Base-by-base conservation (phyloP, 2,797 vertebrate genomes). In the Cheirogaleus major region DNA sequence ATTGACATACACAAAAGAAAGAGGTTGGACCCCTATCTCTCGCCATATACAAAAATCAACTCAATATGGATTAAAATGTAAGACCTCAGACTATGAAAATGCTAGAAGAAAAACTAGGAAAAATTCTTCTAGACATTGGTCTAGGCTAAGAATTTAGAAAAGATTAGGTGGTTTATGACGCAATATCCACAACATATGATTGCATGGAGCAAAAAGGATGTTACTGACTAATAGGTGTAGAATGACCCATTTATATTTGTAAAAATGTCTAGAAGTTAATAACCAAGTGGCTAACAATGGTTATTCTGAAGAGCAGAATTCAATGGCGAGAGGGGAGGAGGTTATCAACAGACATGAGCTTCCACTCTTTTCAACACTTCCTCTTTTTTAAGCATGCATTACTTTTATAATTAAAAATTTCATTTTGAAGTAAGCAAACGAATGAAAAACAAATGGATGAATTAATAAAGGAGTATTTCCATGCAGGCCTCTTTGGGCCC, bases 321-420 rank as follows among this genome's bases (percentile, higher is more conserved):
- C 35, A 18, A 22, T 4, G 11, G 7, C 27, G 0, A 35, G 30
- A 72, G 55, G 45, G 18, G 14, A 57, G 17, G 30, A 61, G 41
- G 7, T n/a, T 57, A 32, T 35, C 48, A 27, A 32, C 48, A 32
- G 32, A 50, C n/a, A 14, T 59, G 12, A 52, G 23, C 25, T 95
- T 79, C 72, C 38, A 9, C 38, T 81, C 27, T 91, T 82, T 91
- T 88, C 69, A 89, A 70, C 38, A 63, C 1, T 50, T 91, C 30
- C 8, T 75, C 38, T 87, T 76, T 50, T 55, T 70, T 48, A 55
- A 84, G 43, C 15, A 61, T 25, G 12, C 0, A 0, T 89, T 78
- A 48, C 22, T 92, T 95, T 90, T 52, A 75, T 79, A 73, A 95
- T 81, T 90, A 81, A 94, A 95, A 35, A 22, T 52, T 78, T 91